Base-by-base conservation (phyloP, 1,140 invertebrate genomes). In the Drosophila seguyi region DNA sequence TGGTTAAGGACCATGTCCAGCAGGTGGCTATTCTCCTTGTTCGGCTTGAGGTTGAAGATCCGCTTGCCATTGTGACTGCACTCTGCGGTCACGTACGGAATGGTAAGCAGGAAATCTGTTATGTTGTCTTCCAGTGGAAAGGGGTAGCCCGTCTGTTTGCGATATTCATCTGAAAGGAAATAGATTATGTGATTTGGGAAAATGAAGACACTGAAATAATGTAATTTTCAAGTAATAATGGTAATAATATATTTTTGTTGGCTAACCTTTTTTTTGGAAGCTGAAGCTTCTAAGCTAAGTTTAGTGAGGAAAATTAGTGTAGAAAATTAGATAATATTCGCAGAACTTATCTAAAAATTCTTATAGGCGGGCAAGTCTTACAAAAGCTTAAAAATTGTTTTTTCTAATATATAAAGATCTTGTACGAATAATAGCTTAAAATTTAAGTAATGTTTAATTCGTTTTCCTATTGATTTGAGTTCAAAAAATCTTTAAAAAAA, bases 31-130 rank as follows among this genome's bases (percentile, higher is more conserved):
- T 73, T 92, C 16, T 90, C 86, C 29, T 75, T 66, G 3, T 55
- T 75, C 6, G 91, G 81, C 31, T 75, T 79, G 13, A 92, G 73
- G 58, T 90, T 92, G 31, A 92, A 92, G 25, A 92, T 76, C 10
- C 78, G 75, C 25, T 75, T 91, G 38, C 91, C 91, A 34, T 74
- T 60, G 31, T 87, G 74, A 38, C 79, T 71, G 68, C 84, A 90
- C 50, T 84, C 83, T 7, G 90, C 92, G 11, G 75, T 91, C 14
- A 92, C 90, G 13, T 71, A 39, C 4, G 91, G 91, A 55, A 92
- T 92, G 65, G 90, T 87, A 4, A 92, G 79, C 45, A 92, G 75
- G 57, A 92, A 92, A 53, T 92, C 91, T 3, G 90, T 92, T 20
- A 92, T 67, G 48, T 91, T 84, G 5, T 91, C 78, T 11, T 74